Evolutionary conservation across 2,797 vertebrate species (phyloP), one percentile per base, ranked within the genome.

Genomic region (Perodicticus potto): DNA sequence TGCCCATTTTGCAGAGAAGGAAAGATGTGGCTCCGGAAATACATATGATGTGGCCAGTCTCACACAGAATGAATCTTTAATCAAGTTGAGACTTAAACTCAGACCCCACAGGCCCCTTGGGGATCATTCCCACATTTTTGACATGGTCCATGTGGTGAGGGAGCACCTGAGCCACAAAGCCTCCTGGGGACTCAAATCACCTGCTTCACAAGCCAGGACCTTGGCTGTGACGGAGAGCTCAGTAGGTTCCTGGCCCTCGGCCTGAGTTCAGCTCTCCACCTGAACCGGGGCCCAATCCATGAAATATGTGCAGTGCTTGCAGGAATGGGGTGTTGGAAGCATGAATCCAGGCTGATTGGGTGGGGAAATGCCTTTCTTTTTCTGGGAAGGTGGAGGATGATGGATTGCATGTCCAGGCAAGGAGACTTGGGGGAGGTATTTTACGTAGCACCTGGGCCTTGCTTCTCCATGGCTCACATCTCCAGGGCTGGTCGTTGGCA

Each of bases 1-100:
- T 90, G n/a, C 59, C 82, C 82, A 85, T 74, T 88, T 61, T 70
- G 23, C 69, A 94, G 89, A 86, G 27, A 77, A 61, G 57, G 32
- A 95, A 63, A 29, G 13, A 40, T 13, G 29, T 88, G 86, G 27
- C 37, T 23, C 16, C 2, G 29, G 34, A 59, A 29, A 9, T 25
- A 5, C 29, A 0, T 2, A 0, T 40, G 43, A 57, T 11, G 13
- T 32, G 4, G 55, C 67, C 43, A 13, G 3, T 55, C 65, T 67
- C 37, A 20, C 4, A 7, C 69, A 45, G 16, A 53, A 53, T 7
- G 80, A 53, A 14, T 55, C 78, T 80, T 16, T 4, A 20, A 3
- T 32, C 5, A 27, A 40, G 43, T 7, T 63, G n/a, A 10, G 61
- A 67, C 55, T 91, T 40, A 27, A 6, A 0, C 20, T 82, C 57